Base-by-base conservation (phyloP, 2,797 vertebrate species). In the Tinamus major region DNA sequence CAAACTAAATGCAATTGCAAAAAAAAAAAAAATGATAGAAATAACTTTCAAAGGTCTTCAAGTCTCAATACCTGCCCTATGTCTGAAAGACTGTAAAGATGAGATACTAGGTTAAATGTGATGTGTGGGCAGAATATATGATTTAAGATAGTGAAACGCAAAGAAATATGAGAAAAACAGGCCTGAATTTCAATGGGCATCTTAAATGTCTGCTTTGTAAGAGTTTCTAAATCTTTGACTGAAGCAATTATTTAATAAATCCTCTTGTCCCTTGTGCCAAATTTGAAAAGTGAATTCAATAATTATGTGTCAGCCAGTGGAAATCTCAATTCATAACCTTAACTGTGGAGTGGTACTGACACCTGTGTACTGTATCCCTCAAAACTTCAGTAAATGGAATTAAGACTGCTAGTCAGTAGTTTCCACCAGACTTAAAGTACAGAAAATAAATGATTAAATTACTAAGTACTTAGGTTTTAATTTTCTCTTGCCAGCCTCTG, bases 21-120 rank as follows among this genome's bases (percentile, higher is more conserved):
- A 93, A 95, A 15, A 42, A 15, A 91, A 90, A 15, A 42, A 15
- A 91, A 90, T 68, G 87, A 82, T 79, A 93, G 91, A 95, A 95
- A 96, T 94, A 93, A 91, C 85, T 96, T 95, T 82, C 92, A 95
- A 94, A 95, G 77, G 94, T 95, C 92, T 96, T 86, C 90, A 92
- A 94, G 85, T 95, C 65, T 77, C 80, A 89, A 16, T 76, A 82
- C 72, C 65, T 71, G 13, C 68, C 78, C 83, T 82, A 5, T 81
- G 84, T 93, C 89, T 95, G 91, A 84, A 92, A 92, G 69, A 93
- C 37, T 94, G 85, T 91, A 95, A 94, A 94, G 81, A 87, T 88
- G 86, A 94, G 91, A 92, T 90, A 91, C 72, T 85, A 49, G 81
- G 59, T 95, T 82, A 89, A 91, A 85, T 91, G 87, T 93, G 87